Evolutionary conservation across 92 coral and sea anemone genomes (phyloP).

Genomic region (Epizoanthus fatuus): DNA sequence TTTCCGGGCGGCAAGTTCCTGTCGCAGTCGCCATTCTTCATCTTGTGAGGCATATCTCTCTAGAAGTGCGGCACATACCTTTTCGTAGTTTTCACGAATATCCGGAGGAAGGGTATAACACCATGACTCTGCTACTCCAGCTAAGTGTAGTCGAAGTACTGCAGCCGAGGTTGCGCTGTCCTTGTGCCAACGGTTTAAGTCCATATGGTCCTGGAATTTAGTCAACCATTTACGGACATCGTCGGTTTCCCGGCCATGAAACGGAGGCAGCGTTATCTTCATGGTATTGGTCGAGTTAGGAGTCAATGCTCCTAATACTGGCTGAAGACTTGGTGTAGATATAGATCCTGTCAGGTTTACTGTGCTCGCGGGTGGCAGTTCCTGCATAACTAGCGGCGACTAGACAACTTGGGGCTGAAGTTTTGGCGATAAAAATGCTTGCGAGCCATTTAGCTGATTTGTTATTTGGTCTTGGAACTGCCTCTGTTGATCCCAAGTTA

Average conservation of each 20-base stretch:
- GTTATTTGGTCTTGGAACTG: no score
- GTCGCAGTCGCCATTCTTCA: not conserved
- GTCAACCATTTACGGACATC: slow-evolving; percentile 7
- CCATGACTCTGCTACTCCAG: slow-evolving; percentile 11
- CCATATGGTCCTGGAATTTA: slow-evolving; percentile 15
- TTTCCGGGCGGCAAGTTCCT: not conserved
- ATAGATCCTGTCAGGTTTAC: not conserved
- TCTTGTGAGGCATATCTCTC: slow-evolving; percentile 12
- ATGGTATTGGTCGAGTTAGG: no score
- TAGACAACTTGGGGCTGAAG: no score
- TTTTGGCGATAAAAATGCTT: no score
- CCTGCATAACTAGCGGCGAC: no score
- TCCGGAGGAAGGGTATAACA: not conserved
- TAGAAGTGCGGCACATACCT: not conserved
- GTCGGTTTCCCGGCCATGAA: slow-evolving; percentile 2
- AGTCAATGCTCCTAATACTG: no score
- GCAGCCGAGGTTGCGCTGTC: not conserved
- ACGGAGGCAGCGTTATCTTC: no score
- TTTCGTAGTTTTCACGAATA: not conserved
- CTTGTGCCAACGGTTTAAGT: not conserved
- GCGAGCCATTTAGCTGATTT: no score
- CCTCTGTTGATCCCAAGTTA: not conserved
- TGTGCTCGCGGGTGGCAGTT: no score
- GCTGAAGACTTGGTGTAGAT: no score
- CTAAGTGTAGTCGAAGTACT: slow-evolving; percentile 12